Evolutionary conservation across 2,113 vertebrate species (phyloP), one percentile per base, ranked within the genome.

Genomic region (Phylloscopus whistleri): DNA sequence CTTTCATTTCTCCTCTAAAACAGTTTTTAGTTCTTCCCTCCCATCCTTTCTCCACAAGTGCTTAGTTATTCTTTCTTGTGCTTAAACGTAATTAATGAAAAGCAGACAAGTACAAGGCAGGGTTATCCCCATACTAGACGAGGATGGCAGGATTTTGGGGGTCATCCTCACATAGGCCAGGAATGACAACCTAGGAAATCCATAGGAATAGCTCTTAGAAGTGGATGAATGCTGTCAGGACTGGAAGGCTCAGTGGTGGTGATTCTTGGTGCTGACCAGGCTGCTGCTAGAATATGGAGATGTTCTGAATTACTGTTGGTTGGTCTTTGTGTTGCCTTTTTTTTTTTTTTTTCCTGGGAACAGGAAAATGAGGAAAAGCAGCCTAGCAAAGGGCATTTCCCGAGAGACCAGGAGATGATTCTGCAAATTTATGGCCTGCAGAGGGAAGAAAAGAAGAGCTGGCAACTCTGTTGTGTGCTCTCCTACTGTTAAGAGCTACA

Each of bases 381-480:
- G 83, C 76, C 90, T 56, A 90, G 69, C 82, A 81, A 94, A 92
- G 86, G 80, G 73, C 60, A 81, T 93, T 96, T 86, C 95, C 94
- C 90, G 6, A 15, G 85, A 84, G 92, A 81, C 64, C 67, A 62
- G 79, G 69, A 88, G 83, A 69, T 92, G 83, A 88, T 92, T 84
- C 76, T 86, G 87, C 93, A 96, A 92, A 92, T 90, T 82, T 94
- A n/a, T 0, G 0, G 75, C 68, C 56, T 84, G 39, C 3, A 7
- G 9, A 67, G 26, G n/a, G 6, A 27, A 17, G 33, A 58, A 62
- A 52, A 37, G 78, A 56, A 39, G 63, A 90, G 55, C 41, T 93
- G 78, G 75, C 62, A 93, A 70, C 75, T 87, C 66, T 74, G 17
- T 41, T 0, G 0, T 96, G 64, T 74, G 48, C 59, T 88, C 58